Percentiles rank a stretch among this genome's conserved stretches.
Evolutionary conservation across 2,113 vertebrate genomes (phyloP).

Genomic region (Pogona vitticeps): DNA sequence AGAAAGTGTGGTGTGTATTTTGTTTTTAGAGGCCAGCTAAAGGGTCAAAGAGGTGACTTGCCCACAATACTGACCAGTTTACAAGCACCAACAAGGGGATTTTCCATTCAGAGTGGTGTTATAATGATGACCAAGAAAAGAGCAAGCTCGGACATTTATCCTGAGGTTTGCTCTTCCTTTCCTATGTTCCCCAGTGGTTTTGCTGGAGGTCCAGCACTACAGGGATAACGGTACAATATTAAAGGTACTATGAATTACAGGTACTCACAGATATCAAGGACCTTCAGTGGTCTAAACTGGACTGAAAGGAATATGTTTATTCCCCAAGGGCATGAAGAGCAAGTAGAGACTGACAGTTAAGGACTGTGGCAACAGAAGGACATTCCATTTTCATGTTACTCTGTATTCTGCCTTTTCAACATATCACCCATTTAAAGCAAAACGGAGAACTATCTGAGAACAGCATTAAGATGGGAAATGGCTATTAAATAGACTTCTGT

Average conservation of each 20-base stretch:
- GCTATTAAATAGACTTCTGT: constrained; percentile 57
- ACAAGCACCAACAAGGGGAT: not conserved
- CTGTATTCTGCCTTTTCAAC: constrained; percentile 33
- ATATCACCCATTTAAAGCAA: constrained; percentile 56
- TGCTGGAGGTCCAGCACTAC: not conserved
- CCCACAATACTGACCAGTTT: constrained; percentile 13
- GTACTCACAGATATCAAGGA: constrained; percentile 17
- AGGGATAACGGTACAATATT: constrained; percentile 44
- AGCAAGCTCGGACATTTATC: not conserved
- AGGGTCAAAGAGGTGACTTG: not conserved
- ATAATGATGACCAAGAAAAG: not conserved
- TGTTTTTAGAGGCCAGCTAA: not conserved
- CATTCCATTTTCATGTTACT: not conserved
- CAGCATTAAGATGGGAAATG: constrained; percentile 63
- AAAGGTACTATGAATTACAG: constrained; percentile 14
- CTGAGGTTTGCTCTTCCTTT: constrained; percentile 8
- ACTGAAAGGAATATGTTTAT: constrained; percentile 18
- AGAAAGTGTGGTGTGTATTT: not conserved
- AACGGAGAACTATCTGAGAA: constrained; percentile 55
- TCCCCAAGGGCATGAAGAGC: not conserved
- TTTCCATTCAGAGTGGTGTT: constrained; percentile 21
- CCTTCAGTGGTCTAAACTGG: not conserved
- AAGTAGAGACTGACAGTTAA: constrained; percentile 31
- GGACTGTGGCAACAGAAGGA: constrained; percentile 33
- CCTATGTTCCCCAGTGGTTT: not conserved